Evolutionary conservation across 2,113 vertebrate species (phyloP).

Genomic region (Platysteira castanea): DNA sequence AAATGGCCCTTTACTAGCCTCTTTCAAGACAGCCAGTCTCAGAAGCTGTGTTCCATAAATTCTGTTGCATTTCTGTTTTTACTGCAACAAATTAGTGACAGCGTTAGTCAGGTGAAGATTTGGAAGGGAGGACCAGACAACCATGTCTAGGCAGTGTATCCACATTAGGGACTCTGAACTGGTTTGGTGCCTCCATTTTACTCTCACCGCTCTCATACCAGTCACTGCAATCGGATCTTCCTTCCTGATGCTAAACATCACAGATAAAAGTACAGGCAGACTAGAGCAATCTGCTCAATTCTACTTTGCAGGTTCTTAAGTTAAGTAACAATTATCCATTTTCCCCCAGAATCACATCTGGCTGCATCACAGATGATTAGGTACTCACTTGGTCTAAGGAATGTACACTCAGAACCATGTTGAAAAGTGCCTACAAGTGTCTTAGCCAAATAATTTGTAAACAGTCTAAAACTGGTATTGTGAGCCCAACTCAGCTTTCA

Average conservation of each 20-base stretch:
- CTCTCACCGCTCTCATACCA: not conserved
- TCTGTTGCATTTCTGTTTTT: not conserved
- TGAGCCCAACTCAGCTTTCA: not conserved
- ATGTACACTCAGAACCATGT: accelerated
- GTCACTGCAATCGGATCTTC: not conserved
- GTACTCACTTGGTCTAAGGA: not conserved
- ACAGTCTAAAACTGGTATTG: not conserved
- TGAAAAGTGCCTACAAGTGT: not conserved
- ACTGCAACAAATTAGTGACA: not conserved
- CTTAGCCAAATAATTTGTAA: not conserved
- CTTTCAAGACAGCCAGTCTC: not conserved
- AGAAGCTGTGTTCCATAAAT: not conserved
- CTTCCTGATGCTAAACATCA: not conserved
- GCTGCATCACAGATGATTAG: not conserved
- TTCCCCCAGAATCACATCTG: not conserved
- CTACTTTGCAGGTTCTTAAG: not conserved
- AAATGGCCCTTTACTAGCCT: not conserved
- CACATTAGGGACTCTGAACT: not conserved
- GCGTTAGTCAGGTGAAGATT: not conserved
- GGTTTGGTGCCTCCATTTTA: not conserved
- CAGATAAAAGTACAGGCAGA: not conserved
- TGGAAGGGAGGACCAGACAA: not conserved
- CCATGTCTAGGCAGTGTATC: not conserved
- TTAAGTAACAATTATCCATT: not conserved
- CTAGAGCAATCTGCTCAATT: not conserved